Percentiles rank a stretch among this genome's conserved stretches.
Conservation (phyloP, 2,113 vertebrate species). For the Ciconia boyciana region DNA sequence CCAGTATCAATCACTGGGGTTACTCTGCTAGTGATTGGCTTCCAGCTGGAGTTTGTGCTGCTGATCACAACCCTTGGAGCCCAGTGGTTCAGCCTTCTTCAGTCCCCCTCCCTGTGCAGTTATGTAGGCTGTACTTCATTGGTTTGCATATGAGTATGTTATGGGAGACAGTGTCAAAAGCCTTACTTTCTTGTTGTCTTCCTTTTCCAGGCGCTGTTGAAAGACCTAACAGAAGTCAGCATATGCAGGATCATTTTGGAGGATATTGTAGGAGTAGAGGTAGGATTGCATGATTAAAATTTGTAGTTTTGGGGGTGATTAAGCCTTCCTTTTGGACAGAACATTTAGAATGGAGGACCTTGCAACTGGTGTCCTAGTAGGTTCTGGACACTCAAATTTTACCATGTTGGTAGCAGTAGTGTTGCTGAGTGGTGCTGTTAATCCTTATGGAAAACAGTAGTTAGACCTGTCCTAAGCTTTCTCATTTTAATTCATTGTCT, state of each 20-base stretch:
- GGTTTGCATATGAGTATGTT: background rate
- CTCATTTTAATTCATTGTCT: background rate
- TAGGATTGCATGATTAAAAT: background rate
- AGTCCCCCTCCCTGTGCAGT: background rate
- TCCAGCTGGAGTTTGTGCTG: background rate
- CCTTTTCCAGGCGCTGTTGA: constrained; percentile 20
- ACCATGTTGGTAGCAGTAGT: background rate
- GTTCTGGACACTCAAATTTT: background rate
- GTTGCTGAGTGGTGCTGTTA: background rate
- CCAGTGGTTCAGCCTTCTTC: background rate
- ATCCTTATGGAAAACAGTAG: background rate
- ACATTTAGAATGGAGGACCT: background rate
- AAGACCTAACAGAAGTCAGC: background rate
- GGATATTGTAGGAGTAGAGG: constrained; percentile 33
- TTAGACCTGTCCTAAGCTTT: background rate
- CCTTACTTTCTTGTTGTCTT: background rate
- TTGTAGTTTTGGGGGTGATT: background rate
- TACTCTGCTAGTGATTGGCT: background rate
- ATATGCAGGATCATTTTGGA: background rate
- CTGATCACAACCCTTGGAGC: background rate
- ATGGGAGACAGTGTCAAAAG: background rate
- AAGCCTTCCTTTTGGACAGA: background rate
- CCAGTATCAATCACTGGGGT: background rate
- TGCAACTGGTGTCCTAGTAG: background rate
- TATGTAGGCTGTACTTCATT: background rate